Evolutionary conservation across 2,888 invertebrate genomes (phyloP).

Genomic region (Hydrotaea diabolus): DNA sequence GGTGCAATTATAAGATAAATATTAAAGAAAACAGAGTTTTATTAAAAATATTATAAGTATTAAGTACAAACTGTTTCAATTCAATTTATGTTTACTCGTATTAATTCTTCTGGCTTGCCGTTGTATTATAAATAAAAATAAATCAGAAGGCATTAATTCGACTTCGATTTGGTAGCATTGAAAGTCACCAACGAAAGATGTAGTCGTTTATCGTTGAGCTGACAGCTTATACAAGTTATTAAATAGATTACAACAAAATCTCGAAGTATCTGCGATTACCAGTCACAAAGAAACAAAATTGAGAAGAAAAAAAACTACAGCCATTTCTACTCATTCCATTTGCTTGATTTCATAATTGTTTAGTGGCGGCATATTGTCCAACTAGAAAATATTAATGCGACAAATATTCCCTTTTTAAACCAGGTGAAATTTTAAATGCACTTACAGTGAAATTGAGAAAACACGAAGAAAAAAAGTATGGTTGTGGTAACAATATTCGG

Average conservation of each 20-base stretch:
- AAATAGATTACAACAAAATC: constrained; percentile 1
- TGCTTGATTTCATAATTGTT: neutral
- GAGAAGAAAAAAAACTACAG: no score
- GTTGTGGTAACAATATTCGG: no score
- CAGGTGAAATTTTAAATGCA: neutral
- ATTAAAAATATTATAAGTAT: neutral
- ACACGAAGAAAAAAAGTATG: no score
- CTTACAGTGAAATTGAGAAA: no score
- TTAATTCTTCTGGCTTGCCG: neutral
- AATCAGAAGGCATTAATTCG: neutral
- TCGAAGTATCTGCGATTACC: neutral
- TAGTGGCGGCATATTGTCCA: neutral
- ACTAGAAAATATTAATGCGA: constrained; percentile 2
- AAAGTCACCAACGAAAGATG: neutral
- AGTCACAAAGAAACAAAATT: neutral
- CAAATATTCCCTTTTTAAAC: constrained; percentile 5
- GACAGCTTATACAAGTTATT: neutral
- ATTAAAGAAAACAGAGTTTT: neutral
- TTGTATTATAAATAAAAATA: neutral
- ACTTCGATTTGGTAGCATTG: neutral
- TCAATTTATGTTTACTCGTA: neutral
- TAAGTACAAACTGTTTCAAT: neutral
- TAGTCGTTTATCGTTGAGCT: neutral
- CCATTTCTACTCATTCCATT: neutral
- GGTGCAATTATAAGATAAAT: neutral